Evolutionary conservation across 2,797 vertebrate genomes (phyloP), one percentile per base, ranked within the genome.

Genomic region (Sparidentex hasta): DNA sequence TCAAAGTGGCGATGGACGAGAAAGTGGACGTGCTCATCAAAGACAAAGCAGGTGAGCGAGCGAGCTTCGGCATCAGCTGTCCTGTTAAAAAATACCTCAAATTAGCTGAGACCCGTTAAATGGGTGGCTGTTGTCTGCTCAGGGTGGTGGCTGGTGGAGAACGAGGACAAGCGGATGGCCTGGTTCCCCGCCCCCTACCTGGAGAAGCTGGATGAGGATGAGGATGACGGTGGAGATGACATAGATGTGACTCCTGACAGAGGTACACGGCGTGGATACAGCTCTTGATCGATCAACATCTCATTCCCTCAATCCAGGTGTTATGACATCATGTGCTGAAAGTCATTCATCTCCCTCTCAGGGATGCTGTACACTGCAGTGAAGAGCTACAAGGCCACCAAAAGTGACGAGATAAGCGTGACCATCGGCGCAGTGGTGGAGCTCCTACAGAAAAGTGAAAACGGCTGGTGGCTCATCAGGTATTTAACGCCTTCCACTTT

Each of bases 91-190:
- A 5, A 13, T 23, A 9, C 8, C 4, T 23, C 8, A 21, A 44
- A 41, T 29, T 18, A 1, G 3, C 9, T 2, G 66, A n/a, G 27
- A 38, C 20, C 18, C 25, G 38, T 27, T 50, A 44, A 50, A 72
- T 5, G 8, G 41, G 47, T 25, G 56, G 17, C 21, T 67, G 17
- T 71, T 71, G 69, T 69, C 21, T 78, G 4, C 71, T 46, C 84
- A 99, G 98, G 98, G 0, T 99, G 98, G 98, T 99, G 98, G 98
- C 94, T 99, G 12, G 98, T 99, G 80, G 97, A 96, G 84, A 99
- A 97, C 0, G 80, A 96, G 18, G 93, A 94, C 50, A 97, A 96
- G 76, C 91, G 86, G 52, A 85, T 95, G 14, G 97, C 97, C 58
- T 99, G 97, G 98, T 99, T 99, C 86, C 98, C 98, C 33, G 97